phyloP scores from a whole-genome alignment of 2,113 vertebrate species.

The Hemichromis elongatus region DNA sequence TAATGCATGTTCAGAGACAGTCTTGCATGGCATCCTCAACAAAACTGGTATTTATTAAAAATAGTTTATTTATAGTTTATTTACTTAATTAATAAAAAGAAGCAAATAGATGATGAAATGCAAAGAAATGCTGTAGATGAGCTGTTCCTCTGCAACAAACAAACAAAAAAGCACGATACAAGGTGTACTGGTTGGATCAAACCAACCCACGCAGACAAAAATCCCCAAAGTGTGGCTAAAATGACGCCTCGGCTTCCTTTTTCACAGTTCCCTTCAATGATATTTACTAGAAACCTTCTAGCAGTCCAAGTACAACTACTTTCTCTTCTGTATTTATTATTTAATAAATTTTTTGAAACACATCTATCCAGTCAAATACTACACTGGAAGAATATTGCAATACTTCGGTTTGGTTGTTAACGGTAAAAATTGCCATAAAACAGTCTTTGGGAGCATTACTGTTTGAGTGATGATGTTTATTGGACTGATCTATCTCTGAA shows the following conservation, averaged over 20 bases:
- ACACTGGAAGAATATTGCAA: too few species aligned
- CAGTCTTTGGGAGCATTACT: neutral
- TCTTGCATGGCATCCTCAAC: neutral
- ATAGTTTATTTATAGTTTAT: neutral
- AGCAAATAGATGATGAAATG: neutral
- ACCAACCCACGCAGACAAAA: neutral
- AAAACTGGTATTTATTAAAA: neutral
- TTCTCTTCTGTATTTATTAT: too few species aligned
- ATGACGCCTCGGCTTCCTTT: neutral
- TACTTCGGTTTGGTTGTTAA: neutral
- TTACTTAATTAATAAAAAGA: neutral
- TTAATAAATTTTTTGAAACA: too few species aligned
- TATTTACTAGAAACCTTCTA: neutral
- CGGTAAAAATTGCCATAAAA: neutral
- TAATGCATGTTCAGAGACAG: neutral
- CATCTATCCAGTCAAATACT: too few species aligned
- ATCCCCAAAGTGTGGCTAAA: neutral
- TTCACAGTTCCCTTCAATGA: neutral
- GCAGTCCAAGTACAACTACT: neutral
- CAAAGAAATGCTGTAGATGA: accelerated
- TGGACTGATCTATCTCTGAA: too few species aligned
- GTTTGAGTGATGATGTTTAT: too few species aligned
- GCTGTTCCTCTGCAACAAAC: neutral
- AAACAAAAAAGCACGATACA: neutral
- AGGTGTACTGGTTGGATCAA: neutral